A percentile compares a stretch with the other conserved stretches of the same genome.
These are phyloP conservation scores for Aleiodes testaceus DNA, from an alignment of 2,888 invertebrate species.

Conservation along the genomic window DNA sequence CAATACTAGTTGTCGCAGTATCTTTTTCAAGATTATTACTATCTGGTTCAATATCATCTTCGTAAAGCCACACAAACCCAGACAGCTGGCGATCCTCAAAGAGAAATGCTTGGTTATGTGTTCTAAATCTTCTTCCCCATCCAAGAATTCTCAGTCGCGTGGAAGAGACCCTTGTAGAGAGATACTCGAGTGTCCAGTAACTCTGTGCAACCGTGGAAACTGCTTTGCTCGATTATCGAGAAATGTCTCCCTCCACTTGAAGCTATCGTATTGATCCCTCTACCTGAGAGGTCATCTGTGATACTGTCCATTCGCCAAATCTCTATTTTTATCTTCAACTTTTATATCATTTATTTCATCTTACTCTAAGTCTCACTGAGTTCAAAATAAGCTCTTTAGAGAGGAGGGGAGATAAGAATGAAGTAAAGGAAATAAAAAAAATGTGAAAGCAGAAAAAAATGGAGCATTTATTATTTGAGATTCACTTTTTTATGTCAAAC, in stretches of 20 bases:
- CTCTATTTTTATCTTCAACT: slow-evolving; percentile 15
- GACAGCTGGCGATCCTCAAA: not conserved
- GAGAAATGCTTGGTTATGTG: slow-evolving; percentile 3
- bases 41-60: not conserved
- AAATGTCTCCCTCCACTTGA: slow-evolving; percentile 16
- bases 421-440: not conserved
- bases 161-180: slow-evolving; percentile 38
- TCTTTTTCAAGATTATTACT: not conserved
- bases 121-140: not conserved
- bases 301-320: not conserved
- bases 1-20: not conserved
- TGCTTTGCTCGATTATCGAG: slow-evolving; percentile 37
- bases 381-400: not conserved
- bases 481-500: slow-evolving; percentile 9
- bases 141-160: slow-evolving; percentile 35
- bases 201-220: slow-evolving; percentile 10
- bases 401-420: not conserved
- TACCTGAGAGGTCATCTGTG: slow-evolving; percentile 1
- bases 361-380: not conserved
- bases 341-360: slow-evolving; percentile 17
- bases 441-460: not conserved
- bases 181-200: slow-evolving; percentile 34
- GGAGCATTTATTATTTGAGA: slow-evolving; percentile 13
- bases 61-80: not conserved
- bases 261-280: slow-evolving; percentile 24